phyloP scores from a whole-genome alignment of 1,140 invertebrate species.

The Portunus trituberculatus region DNA sequence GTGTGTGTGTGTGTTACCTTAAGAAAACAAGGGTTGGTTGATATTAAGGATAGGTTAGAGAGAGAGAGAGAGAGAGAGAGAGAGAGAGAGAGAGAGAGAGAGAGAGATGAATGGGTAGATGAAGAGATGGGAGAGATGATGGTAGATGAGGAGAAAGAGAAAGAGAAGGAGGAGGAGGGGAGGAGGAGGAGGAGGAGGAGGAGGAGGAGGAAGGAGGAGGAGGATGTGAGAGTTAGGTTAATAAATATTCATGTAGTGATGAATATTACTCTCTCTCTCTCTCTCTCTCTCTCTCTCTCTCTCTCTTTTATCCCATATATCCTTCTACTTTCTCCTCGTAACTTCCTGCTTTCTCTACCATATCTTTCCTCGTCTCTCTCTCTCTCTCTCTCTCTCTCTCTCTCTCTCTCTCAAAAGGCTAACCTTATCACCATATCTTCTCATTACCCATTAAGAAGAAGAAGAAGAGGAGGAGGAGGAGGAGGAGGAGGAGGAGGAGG shows the following conservation, averaged over 20 bases:
- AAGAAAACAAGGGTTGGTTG: not conserved
- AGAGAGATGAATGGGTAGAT: not conserved
- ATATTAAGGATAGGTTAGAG: not conserved
- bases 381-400: not conserved
- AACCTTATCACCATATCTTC: not conserved
- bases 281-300: not conserved
- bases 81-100: not conserved
- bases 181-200: not conserved
- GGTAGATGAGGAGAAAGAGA: too few species aligned
- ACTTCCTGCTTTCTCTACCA: not conserved
- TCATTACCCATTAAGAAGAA: not conserved
- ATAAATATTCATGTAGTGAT: not conserved
- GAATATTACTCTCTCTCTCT: not conserved
- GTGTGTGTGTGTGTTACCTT: too few species aligned
- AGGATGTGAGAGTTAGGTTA: not conserved
- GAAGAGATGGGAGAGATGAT: not conserved
- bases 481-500: not conserved
- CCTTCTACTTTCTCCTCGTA: not conserved
- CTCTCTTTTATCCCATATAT: not conserved
- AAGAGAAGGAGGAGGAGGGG: not conserved
- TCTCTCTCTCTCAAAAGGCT: not conserved
- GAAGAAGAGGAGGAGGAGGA: not conserved
- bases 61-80: not conserved
- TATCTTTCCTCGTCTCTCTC: slow-evolving; percentile 10
- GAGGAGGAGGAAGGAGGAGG: not conserved